Conservation (phyloP, 2,113 vertebrate species). For the Cryptomyrus ogoouensis region DNA sequence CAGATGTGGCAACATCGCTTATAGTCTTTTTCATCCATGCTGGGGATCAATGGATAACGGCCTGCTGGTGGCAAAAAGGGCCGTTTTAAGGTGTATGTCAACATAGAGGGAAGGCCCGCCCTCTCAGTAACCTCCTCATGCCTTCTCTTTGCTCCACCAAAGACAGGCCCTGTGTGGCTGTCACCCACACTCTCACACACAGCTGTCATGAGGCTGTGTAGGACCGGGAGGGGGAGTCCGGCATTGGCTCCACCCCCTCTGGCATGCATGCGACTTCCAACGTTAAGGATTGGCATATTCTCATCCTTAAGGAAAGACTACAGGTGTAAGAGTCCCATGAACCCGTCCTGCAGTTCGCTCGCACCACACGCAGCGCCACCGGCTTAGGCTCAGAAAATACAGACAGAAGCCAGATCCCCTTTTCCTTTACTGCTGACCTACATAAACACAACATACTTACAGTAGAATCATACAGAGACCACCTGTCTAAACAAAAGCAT, state of each 20-base stretch:
- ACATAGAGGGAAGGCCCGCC: not conserved
- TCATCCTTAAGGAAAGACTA: not conserved
- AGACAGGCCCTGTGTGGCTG: not conserved
- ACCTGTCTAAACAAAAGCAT: not conserved
- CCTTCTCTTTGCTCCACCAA: not conserved
- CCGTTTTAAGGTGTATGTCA: not conserved
- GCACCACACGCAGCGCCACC: not conserved
- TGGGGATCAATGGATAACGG: not conserved
- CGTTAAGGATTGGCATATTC: not conserved
- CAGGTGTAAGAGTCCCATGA: not conserved
- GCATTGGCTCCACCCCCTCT: not conserved
- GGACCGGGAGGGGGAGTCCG: not conserved
- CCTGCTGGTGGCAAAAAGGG: not conserved
- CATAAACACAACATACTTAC: conserved; percentile 17
- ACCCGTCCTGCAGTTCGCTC: not conserved
- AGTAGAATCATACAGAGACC: not conserved
- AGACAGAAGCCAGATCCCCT: not conserved
- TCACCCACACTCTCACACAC: too few relatives aligned
- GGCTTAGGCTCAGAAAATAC: not conserved
- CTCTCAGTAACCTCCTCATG: not conserved
- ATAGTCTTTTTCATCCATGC: not conserved
- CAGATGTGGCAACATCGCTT: not conserved
- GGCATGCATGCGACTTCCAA: not conserved
- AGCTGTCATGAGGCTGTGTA: not conserved
- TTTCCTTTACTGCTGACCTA: conserved; percentile 13